Evolutionary conservation across 2,113 vertebrate genomes (phyloP).

Genomic region (Pluvialis apricaria): DNA sequence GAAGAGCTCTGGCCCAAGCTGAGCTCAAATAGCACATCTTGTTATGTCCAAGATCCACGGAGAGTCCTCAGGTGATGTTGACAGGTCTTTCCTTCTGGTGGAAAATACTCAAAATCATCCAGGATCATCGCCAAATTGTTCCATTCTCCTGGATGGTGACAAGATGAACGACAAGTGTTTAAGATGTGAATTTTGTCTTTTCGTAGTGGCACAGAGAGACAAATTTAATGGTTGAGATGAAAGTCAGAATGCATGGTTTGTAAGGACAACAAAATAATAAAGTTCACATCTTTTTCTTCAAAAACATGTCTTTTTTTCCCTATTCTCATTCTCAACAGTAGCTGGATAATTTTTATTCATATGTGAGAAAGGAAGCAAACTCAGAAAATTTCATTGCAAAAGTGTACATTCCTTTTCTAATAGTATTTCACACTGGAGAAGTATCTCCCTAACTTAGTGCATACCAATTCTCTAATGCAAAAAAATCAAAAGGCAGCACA

Average conservation of each 20-base stretch:
- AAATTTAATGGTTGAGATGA: background rate
- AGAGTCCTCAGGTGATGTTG: background rate
- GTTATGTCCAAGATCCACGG: accelerated
- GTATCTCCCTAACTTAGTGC: background rate
- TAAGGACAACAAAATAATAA: background rate
- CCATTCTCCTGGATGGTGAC: background rate
- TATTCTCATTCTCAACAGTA: background rate
- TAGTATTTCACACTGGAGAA: background rate
- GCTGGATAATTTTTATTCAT: background rate
- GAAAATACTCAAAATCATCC: background rate
- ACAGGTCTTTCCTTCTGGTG: background rate
- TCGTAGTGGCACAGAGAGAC: background rate
- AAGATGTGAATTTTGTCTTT: background rate
- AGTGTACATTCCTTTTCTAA: background rate
- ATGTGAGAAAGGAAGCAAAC: background rate
- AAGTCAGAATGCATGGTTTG: background rate
- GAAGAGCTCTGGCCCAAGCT: background rate
- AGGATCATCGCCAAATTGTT: background rate
- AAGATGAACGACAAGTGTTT: background rate
- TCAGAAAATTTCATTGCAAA: background rate
- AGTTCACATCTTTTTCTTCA: background rate
- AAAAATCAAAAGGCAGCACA: background rate
- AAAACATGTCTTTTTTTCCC: background rate
- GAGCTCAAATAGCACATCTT: background rate
- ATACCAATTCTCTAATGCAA: background rate